A percentile compares a stretch with the other conserved stretches of the same genome.
Conservation (phyloP, 2,113 vertebrate genomes). For the Pyxicephalus adspersus region DNA sequence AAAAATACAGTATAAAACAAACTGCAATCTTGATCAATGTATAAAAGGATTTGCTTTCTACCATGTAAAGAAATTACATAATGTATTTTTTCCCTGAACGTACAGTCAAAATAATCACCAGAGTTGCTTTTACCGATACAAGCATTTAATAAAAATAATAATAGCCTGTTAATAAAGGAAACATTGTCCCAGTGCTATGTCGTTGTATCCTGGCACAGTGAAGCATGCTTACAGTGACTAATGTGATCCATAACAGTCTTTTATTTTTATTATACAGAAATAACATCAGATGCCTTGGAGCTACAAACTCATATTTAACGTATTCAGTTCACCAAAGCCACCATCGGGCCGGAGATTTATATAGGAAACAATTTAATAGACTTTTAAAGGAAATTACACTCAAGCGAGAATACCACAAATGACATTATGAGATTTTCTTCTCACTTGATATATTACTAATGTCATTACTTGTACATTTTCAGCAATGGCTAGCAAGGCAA, state of each 20-base stretch:
- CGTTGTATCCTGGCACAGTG: background rate
- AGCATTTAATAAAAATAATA: background rate
- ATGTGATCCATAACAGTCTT: background rate
- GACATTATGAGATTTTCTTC: background rate
- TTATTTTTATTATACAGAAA: conserved; percentile 7
- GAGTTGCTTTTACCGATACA: background rate
- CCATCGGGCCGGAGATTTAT: conserved; percentile 1
- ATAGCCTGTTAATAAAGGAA: conserved; percentile 1
- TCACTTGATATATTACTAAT: conserved; percentile 26
- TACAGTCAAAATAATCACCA: too few relatives aligned
- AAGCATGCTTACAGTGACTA: background rate
- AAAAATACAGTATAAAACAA: too few relatives aligned
- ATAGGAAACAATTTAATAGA: background rate
- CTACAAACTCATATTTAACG: background rate
- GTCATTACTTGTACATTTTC: background rate
- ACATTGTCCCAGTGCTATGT: background rate
- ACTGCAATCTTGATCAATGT: too few relatives aligned
- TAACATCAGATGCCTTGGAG: background rate
- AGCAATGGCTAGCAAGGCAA: background rate
- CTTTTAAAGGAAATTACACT: conserved; percentile 6
- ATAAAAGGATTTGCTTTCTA: too few relatives aligned
- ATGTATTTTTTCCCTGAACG: too few relatives aligned
- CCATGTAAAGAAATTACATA: too few relatives aligned
- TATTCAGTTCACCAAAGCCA: background rate
- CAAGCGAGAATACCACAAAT: background rate